phyloP scores from a whole-genome alignment of 1,140 invertebrate genomes.

The Lepidurus arcticus region DNA sequence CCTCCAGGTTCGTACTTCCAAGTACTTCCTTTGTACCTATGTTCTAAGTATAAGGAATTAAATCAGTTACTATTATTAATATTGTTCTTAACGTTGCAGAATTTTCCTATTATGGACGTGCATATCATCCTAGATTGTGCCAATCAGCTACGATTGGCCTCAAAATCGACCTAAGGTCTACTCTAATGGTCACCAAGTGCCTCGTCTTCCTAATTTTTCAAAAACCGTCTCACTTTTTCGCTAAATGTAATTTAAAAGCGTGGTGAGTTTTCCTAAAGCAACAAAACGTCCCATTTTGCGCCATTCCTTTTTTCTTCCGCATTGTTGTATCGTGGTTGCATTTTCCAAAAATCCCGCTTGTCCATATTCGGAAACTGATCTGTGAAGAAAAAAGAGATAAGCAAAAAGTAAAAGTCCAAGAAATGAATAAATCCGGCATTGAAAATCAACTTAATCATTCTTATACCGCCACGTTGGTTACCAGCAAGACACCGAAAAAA shows the following conservation, averaged over 20 bases:
- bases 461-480: neutral
- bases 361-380: neutral
- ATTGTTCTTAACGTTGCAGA: conserved; percentile 46
- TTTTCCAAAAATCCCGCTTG: neutral
- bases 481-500: neutral
- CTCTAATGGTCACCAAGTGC: neutral
- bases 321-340: neutral
- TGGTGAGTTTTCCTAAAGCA: too few species aligned
- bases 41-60: neutral
- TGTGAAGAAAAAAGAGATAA: neutral
- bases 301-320: neutral
- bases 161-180: neutral
- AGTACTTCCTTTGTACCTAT: conserved; percentile 2
- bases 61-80: neutral
- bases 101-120: conserved; percentile 70
- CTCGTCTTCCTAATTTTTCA: neutral
- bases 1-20: conserved; percentile 56
- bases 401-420: neutral
- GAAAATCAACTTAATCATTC: neutral
- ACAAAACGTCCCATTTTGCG: neutral
- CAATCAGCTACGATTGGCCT: conserved; percentile 25
- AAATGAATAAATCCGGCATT: neutral
- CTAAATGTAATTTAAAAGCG: neutral
- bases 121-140: conserved; percentile 52
- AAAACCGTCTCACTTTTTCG: too few species aligned